A percentile compares a stretch with the other conserved stretches of the same genome.
phyloP scores from a whole-genome alignment of 2,113 vertebrate species.

The Girardinichthys multiradiatus region DNA sequence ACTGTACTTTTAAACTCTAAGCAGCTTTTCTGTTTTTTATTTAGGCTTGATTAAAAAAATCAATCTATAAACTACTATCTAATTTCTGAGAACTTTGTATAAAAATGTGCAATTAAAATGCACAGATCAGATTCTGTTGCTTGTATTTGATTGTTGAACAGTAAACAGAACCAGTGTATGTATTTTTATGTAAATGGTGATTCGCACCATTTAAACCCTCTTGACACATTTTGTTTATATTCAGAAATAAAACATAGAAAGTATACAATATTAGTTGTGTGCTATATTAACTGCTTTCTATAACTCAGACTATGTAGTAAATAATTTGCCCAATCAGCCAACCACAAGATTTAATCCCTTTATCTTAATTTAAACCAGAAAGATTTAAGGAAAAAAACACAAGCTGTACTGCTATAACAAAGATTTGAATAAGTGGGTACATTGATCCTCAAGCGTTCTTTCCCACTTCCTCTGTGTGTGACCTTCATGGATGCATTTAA shows the following conservation, averaged over 20 bases:
- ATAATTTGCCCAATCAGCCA: neutral
- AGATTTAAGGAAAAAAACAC: neutral
- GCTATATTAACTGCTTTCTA: neutral
- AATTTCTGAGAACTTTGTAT: neutral
- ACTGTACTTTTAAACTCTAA: conserved; percentile 16
- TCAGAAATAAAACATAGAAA: neutral
- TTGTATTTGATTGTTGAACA: neutral
- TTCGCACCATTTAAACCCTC: neutral
- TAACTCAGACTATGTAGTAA: neutral
- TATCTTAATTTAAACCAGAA: neutral
- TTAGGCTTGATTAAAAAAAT: neutral
- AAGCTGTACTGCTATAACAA: neutral
- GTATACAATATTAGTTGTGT: neutral
- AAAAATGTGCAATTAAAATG: neutral
- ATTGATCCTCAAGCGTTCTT: neutral
- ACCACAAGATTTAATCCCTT: neutral
- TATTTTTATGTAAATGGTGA: neutral
- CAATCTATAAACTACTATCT: neutral
- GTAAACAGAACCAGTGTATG: neutral
- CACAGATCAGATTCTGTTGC: neutral
- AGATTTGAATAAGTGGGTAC: neutral
- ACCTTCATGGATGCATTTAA: neutral
- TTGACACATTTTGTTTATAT: neutral
- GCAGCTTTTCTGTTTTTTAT: neutral
- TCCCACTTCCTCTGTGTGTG: neutral